These are phyloP conservation scores for Falco punctatus DNA, from an alignment of 2,113 vertebrate genomes.

Conservation along the genomic window DNA sequence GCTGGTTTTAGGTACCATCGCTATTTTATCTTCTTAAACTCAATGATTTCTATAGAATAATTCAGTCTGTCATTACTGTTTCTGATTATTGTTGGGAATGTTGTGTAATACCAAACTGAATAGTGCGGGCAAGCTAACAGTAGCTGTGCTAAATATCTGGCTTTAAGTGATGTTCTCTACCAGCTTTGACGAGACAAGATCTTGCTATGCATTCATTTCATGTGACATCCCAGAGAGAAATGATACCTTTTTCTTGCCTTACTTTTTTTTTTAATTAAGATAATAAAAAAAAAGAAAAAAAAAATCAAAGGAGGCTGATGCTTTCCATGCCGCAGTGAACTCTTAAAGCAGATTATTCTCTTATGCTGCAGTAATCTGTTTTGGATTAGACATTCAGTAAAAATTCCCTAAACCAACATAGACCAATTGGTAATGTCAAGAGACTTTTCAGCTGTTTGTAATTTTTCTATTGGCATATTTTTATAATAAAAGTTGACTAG, in stretches of 20 bases:
- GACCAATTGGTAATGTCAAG: neutral
- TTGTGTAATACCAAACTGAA: neutral
- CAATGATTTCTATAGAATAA: neutral
- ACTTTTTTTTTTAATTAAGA: neutral
- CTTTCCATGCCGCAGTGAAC: neutral
- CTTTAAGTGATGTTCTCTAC: neutral
- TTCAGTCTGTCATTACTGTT: neutral
- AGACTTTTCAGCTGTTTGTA: neutral
- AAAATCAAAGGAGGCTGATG: neutral
- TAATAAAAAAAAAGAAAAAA: neutral
- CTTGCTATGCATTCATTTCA: neutral
- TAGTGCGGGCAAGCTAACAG: neutral
- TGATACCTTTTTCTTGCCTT: neutral
- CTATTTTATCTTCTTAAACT: neutral
- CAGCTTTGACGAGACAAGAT: neutral
- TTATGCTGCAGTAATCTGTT: neutral
- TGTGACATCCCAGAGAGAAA: neutral
- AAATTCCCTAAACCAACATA: neutral
- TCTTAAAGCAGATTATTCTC: neutral
- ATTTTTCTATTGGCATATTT: neutral
- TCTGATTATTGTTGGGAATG: neutral
- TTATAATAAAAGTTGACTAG: neutral
- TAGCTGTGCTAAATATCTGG: neutral
- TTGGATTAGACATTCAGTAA: neutral
- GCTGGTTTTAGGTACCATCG: accelerated